Evolutionary conservation across 2,113 vertebrate species (phyloP), one percentile per base, ranked within the genome.

Genomic region (Pica pica): DNA sequence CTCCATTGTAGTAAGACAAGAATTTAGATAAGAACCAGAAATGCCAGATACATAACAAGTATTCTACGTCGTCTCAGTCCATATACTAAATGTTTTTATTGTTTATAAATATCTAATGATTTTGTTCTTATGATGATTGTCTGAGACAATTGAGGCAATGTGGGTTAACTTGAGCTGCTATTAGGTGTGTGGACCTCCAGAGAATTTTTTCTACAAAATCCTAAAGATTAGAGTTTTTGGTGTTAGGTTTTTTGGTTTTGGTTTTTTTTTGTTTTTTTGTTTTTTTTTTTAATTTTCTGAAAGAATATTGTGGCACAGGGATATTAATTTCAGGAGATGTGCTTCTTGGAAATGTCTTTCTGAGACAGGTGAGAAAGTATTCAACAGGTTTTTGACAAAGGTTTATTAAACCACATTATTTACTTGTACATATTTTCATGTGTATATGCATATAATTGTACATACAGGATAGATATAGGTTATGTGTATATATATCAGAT

Each of bases 311-410:
- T 44, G 14, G 2, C 1, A 3, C 39, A 41, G 2, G 4, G 3
- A 11, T 57, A 30, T 21, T 55, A 35, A 68, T 79, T 78, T 91
- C 46, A 49, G 44, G 30, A 64, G 2, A 35, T 9, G 13, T 52
- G 5, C 6, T 35, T 80, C 24, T 21, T 65, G 7, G 21, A 41
- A 94, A 30, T 52, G 3, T 22, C 10, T 31, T 56, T 71, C 17
- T 0, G 0, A 49, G 39, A 11, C 22, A 37, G 2, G 2, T 5
- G 4, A 65, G 55, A 74, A 60, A 64, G 7, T 8, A 28, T 59
- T 77, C 14, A 35, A 24, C 7, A 33, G 19, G 1, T 44, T 90
- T 37, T 76, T 49, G 49, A 46, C 19, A n/a, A 80, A 22, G 26
- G 6, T 22, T 85, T 42, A 52, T 26, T 31, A 85, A 82, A 53